Evolutionary conservation across 2,113 vertebrate species (phyloP), one percentile per base, ranked within the genome.

Genomic region (Hypanus sabinus): DNA sequence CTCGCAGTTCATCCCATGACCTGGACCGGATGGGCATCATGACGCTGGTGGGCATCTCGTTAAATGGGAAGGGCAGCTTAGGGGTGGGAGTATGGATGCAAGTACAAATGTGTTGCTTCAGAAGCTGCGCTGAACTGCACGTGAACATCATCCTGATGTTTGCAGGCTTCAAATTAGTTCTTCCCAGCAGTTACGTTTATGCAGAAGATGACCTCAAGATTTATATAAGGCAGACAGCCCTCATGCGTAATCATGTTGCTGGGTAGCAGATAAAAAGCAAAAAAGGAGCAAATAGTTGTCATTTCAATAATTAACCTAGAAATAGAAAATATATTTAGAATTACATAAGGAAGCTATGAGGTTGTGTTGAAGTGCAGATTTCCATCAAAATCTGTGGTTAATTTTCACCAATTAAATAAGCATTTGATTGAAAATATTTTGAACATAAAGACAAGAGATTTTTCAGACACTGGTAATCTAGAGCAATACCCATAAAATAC

Each of bases 1-100:
- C 97, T 20, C 98, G 97, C 95, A 98, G 98, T 0, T 94, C 98
- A 0, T 97, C 98, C 33, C 98, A 99, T 96, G 98, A 99, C 95
- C 97, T 99, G 81, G 98, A 98, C 96, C 98, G 98, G 94, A 99
- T 99, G 98, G 97, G 97, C 92, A 96, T 97, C 96, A 97, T 97
- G 97, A 99, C 98, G 76, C 94, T 99, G 98, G 98, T 99, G 96
- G 98, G 97, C 46, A 33, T 87, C 85, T 18, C 33, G 65, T 30
- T 62, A 60, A 22, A 75, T 55, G 73, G 71, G 46, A 73, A 93
- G 14, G 46, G 75, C 14, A 80, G 73, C 30, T 0, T 18, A 33
- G 46, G 1, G 73, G 14, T 62, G 30, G 22, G 7, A 30, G 80
- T 16, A 83, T 22, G 20, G 38, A 18, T 83, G 38, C 20, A 46